Base-by-base conservation (phyloP, 1,140 invertebrate genomes). In the Bicyclus anynana region DNA sequence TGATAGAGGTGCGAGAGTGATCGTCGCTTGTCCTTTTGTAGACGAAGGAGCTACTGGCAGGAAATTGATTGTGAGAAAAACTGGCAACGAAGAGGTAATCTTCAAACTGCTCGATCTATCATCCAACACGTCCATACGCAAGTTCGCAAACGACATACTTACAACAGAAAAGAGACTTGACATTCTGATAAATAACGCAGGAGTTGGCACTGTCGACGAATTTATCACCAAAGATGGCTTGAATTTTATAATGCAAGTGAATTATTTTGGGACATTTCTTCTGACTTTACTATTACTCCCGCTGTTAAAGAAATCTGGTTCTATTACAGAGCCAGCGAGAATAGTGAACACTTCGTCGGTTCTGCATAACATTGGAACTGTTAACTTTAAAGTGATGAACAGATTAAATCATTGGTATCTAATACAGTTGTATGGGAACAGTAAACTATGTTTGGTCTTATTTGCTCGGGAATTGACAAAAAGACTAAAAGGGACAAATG, bases 161-260 rank as follows among this genome's bases (percentile, higher is more conserved):
- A 56, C 82, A 2, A 89, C 72, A 0, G 90, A 92, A 73, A 26
- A 88, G 21, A 78, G 90, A 63, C 90, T 94, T 16, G 90, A 94
- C 65, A 78, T 94, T 40, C 77, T 96, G 1, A 90, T 95, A 12
- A 94, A 95, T 65, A 95, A 95, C 79, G 94, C 94, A 35, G 94
- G 90, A 0, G 88, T 94, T 0, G 93, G 92, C 67, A 63, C 65
- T 0, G 59, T 68, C 4, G 59, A 54, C 1, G 67, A 80, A 20
- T 67, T 59, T 9, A n/a, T 73, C 3, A 91, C 90, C 0, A 79
- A 85, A 47, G 93, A 95, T 65, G 93, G 93, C 3, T 90, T 93
- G 67, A 94, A 95, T 69, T 87, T 84, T 7, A 91, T 92, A 51
- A 89, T 94, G 58, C 92, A 91, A 51, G 89, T 91, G 0, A 94